Base-by-base conservation (phyloP, 2,888 invertebrate genomes). In the Macrophya alboannulata region DNA sequence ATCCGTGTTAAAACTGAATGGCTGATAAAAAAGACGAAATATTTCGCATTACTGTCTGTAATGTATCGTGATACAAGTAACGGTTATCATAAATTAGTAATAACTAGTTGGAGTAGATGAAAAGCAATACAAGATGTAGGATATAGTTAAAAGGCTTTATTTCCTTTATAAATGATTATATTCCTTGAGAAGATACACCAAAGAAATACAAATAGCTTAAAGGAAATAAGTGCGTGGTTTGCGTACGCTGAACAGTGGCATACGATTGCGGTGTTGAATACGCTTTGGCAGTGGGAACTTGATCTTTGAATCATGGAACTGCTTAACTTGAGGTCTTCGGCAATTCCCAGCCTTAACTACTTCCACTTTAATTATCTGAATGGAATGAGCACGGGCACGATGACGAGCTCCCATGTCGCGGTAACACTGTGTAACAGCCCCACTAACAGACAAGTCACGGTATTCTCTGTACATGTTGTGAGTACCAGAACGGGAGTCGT, bases 391-490 rank as follows among this genome's bases (percentile, higher is more conserved):
- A 88, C 99, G 96, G 48, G 99, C 99, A 93, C 99, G 97, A 95
- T 99, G 99, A 90, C 99, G 96, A 85, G 99, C 99, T 88, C 96
- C 97, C 92, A 92, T 92, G 93, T 99, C 99, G 85, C 99, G 96
- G 94, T 99, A 99, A 94, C 99, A 99, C 94, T 98, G 98, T 17
- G 99, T 99, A 85, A 99, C 99, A 86, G 99, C 99, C 86, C 98
- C 98, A 84, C 98, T 98, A 8, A 99, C 98, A 86, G 98, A 97
- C 90, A 99, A 95, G 94, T 99, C 99, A 90, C 99, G 96, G 95
- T 99, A 99, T 94, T 99, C 99, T 89, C 99, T 96, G 97, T 99
- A 99, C 99, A 99, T 99, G 96, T 99, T 99, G 95, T 99, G 99
- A 86, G 99, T 99, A 86, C 99, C 99, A 12, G 99, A 99, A 86